These are phyloP conservation scores for Orthonychiurus folsomi DNA, from an alignment of 2,888 invertebrate species.

Conservation along the genomic window DNA sequence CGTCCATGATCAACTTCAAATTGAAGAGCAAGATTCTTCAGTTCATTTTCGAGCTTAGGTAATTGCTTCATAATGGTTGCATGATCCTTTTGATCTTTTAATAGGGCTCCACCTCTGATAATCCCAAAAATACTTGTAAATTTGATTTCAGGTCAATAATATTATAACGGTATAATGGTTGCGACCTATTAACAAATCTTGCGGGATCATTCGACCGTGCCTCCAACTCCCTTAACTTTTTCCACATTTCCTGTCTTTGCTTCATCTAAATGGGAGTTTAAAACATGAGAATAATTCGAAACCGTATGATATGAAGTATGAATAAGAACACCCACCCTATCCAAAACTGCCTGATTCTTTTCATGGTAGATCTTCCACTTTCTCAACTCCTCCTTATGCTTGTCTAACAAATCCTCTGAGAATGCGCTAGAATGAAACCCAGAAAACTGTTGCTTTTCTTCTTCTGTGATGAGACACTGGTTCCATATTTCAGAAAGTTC, in stretches of 20 bases:
- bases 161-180: too few relatives aligned
- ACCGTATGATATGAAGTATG: not conserved
- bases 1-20: slow-evolving; percentile 28
- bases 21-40: slow-evolving; percentile 20
- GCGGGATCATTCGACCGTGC: slow-evolving; percentile 26
- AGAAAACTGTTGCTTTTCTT: slow-evolving; percentile 22
- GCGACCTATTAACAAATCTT: slow-evolving; percentile 30
- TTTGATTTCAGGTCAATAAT: too few relatives aligned
- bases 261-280: slow-evolving; percentile 15
- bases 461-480: slow-evolving; percentile 24
- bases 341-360: slow-evolving; percentile 26
- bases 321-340: slow-evolving; percentile 16
- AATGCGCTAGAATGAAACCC: slow-evolving; percentile 20
- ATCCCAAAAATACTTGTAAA: too few relatives aligned
- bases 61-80: slow-evolving; percentile 23
- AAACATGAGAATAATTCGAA: slow-evolving; percentile 5
- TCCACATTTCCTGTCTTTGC: slow-evolving; percentile 29
- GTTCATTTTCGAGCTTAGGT: slow-evolving; percentile 26
- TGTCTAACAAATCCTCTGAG: slow-evolving; percentile 20
- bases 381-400: slow-evolving; percentile 24
- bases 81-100: slow-evolving; percentile 29
- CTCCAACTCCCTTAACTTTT: slow-evolving; percentile 23
- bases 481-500: slow-evolving; percentile 28
- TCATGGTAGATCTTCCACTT: slow-evolving; percentile 28
- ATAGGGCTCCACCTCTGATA: slow-evolving; percentile 26